A percentile compares a stretch with the other conserved stretches of the same genome.
phyloP scores from a whole-genome alignment of 2,113 vertebrate species.

The Pongo pygmaeus region DNA sequence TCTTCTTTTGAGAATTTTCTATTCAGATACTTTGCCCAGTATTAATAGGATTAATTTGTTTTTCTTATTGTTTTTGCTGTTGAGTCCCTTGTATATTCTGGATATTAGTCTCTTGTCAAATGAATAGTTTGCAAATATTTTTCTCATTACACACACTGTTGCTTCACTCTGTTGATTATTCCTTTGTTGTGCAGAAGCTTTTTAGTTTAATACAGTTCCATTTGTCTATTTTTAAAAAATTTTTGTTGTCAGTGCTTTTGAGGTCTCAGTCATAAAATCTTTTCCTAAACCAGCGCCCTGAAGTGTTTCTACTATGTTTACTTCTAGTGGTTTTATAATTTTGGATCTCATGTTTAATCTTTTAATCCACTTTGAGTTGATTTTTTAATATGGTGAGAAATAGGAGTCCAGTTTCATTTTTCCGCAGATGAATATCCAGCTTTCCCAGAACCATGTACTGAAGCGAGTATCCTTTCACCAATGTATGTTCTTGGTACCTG shows the following conservation, averaged over 20 bases:
- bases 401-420: no score
- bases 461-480: no score
- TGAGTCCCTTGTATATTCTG: not conserved
- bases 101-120: not conserved
- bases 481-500: no score
- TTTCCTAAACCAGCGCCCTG: not conserved
- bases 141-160: no score
- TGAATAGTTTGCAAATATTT: no score
- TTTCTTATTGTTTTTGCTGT: not conserved
- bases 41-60: not conserved
- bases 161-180: not conserved
- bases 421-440: no score
- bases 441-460: no score
- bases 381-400: no score
- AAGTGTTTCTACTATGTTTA: not conserved
- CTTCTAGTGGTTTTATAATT: not conserved
- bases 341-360: not conserved
- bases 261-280: not conserved
- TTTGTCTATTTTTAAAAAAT: not conserved
- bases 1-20: no score
- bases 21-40: not conserved
- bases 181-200: not conserved
- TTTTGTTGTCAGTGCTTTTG: not conserved
- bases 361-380: not conserved
- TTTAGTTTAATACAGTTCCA: not conserved